Base-by-base conservation (phyloP, 1,140 invertebrate species). In the Drosophila arizonae region DNA sequence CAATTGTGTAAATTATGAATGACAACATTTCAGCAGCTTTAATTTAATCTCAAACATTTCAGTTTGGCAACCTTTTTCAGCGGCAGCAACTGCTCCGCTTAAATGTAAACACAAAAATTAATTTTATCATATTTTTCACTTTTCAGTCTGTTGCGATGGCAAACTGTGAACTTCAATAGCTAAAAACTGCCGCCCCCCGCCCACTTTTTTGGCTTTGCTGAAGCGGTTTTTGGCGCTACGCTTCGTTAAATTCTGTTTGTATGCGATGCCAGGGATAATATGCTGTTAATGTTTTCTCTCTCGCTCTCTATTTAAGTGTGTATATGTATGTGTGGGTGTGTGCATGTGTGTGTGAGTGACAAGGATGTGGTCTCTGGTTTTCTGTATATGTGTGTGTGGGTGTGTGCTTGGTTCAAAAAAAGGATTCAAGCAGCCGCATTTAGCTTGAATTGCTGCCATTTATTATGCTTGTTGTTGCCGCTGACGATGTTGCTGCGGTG, bases 1-100 rank as follows among this genome's bases (percentile, higher is more conserved):
- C 81, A 86, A 86, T 86, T 86, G 81, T 86, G 81, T 79, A 77
- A 86, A 87, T 86, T 86, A 86, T 86, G 87, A 86, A 87, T 86
- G 81, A 87, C 81, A 86, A 79, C 82, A 81, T 87, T 86, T 86
- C 76, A 86, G 79, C 79, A 76, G 81, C 82, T 86, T 87, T 87
- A 86, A 86, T 86, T 86, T 86, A 86, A 86, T 86, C 81, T 71
- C 62, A 68, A 68, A 65, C 68, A 79, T 86, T 86, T 87, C 68
- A 68, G 63, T 77, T 77, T 79, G 70, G 6, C 84, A 81, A 72
- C 74, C 85, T 86, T 85, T 72, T 67, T 24, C 24, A 45, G 28
- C 56, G n/a, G 17, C 26, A 4, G 43, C 24, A 58, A 28, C 41
- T 15, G 65, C 67, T 66, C 62, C 61, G 77, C 61, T 81, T 73